phyloP scores from a whole-genome alignment of 2,113 vertebrate genomes.

The Nannobrachium achirus region DNA sequence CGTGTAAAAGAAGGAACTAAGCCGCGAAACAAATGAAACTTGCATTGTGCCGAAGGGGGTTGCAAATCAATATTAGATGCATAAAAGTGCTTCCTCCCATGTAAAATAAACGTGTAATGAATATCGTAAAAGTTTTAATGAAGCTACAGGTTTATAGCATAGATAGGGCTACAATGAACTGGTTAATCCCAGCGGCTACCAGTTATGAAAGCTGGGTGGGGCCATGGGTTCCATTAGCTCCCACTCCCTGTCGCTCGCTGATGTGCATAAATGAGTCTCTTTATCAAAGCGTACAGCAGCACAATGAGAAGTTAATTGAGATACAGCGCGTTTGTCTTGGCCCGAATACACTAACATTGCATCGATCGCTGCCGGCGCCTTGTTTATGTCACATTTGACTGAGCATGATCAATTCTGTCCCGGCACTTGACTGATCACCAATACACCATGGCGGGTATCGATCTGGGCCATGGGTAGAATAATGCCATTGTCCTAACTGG shows the following conservation, averaged over 20 bases:
- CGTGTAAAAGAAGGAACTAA: neutral
- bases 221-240: conserved; percentile 42
- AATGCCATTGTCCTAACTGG: conserved; percentile 65
- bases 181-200: conserved; percentile 2
- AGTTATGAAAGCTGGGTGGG: neutral
- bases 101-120: neutral
- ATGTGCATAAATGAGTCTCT: conserved; percentile 59
- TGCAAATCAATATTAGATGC: neutral
- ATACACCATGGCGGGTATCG: conserved; percentile 71
- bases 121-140: conserved; percentile 6
- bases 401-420: conserved; percentile 76
- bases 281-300: conserved; percentile 58
- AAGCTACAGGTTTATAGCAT: neutral
- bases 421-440: conserved; percentile 80
- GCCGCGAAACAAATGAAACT: neutral
- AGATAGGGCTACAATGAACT: neutral
- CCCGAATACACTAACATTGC: conserved; percentile 56
- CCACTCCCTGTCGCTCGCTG: conserved; percentile 42
- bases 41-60: neutral
- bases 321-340: conserved; percentile 68
- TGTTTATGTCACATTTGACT: conserved; percentile 81
- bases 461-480: conserved; percentile 71
- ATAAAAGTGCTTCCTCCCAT: neutral
- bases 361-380: conserved; percentile 61
- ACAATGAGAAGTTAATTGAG: conserved; percentile 75